Base-by-base conservation (phyloP, 2,113 vertebrate species). In the Bubo bubo region DNA sequence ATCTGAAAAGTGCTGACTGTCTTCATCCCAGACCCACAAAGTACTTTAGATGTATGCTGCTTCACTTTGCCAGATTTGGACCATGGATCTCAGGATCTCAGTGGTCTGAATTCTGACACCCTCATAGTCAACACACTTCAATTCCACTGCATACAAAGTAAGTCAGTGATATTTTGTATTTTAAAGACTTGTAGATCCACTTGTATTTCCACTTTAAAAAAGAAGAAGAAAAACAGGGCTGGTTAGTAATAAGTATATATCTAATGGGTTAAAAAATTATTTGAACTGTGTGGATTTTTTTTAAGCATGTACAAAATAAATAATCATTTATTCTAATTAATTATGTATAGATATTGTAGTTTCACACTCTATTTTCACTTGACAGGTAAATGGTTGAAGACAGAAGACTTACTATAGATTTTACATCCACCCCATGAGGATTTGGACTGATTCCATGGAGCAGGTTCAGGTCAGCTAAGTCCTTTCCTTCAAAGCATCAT, bases 401-500 rank as follows among this genome's bases (percentile, higher is more conserved):
- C 73, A 92, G 97, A 97, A 97, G 88, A 98, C 92, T 97, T 98
- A 97, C 96, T 97, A 98, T 82, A 98, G 97, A 96, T 98, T 98
- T 98, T 97, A 91, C 45, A 98, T 98, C 96, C 96, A 98, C 94
- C 92, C 97, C 93, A 91, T 94, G 95, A 98, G 98, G 96, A 98
- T 98, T 98, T 98, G 97, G 97, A 98, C 97, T 97, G 96, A 98
- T 98, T 98, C 98, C 98, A 98, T 13, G 35, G 95, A 98, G 96
- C 95, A 98, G 93, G 98, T 98, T 98, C 97, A 97, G 98, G 98
- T 98, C 98, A 98, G 97, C 97, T 98, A 98, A 98, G 98, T 98
- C 97, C 97, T 98, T 98, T 95, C 97, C 97, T 98, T 98, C 98
- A 98, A 98, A 98, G 98, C 97, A 98, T 98, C 97, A 97, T 98